Evolutionary conservation across 2,113 vertebrate genomes (phyloP), one percentile per base, ranked within the genome.

Genomic region (Craseonycteris thonglongyai): DNA sequence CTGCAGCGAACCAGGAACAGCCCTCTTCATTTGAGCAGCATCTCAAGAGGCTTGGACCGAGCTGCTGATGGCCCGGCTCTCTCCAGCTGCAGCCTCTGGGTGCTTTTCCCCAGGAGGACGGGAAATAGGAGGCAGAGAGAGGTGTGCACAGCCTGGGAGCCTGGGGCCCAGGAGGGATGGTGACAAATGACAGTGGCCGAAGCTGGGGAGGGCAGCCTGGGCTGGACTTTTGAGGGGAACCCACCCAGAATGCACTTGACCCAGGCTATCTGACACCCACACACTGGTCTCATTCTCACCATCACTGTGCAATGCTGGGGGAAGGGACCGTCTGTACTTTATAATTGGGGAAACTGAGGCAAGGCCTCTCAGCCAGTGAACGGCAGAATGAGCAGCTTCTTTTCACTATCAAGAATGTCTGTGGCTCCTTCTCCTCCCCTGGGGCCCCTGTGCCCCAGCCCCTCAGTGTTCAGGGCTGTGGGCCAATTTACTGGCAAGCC

Each of bases 111-210:
- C 0, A 0, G 5, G 40, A 45, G n/a, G 30, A 0, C 0, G 24
- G 40, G 26, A 2, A 16, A 4, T 1, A 12, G 21, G 65, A 3
- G 18, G 59, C 13, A 47, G 63, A 42, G 15, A 45, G 2, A 10
- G 22, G 4, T 2, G 13, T 18, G 10, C 16, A 1, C 3, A 6
- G n/a, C 47, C 82, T 3, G 24, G 66, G 63, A 38, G 42, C 7
- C 88, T 28, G 35, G 22, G 15, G 0, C 6, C 0, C 0, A 1
- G 6, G 14, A 2, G 12, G 22, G 22, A 51, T 0, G 6, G 15
- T 14, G 45, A 2, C 2, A 6, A 7, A 10, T 33, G 24, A 7
- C 28, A 33, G 13, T 1, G 1, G 58, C 15, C 7, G 49, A 42
- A 35, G 12, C 24, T 1, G 3, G 16, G 56, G 7, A 24, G n/a